Base-by-base conservation (phyloP, 2,797 vertebrate species). In the Ceyx erithaca region DNA sequence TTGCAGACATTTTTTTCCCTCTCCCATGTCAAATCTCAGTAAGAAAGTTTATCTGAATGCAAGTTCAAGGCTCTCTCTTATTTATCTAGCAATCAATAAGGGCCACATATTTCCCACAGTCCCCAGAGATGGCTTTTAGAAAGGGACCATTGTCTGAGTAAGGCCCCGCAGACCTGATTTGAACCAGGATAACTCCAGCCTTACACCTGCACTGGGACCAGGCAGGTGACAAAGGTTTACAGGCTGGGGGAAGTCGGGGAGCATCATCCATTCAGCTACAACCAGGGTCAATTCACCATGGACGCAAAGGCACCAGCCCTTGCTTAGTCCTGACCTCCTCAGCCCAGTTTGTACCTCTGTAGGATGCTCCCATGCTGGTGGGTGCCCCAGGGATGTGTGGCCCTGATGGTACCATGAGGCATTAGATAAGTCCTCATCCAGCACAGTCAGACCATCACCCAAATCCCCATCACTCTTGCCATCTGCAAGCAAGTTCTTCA, bases 1-100 rank as follows among this genome's bases (percentile, higher is more conserved):
- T 92, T 93, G 83, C 90, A 82, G 87, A 63, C 80, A 85, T 95
- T 96, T 96, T 91, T 94, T 70, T 9, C 80, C 26, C 87, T 76
- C 51, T 94, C 85, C 78, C 71, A 78, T 90, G 91, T 95, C 95
- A 93, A 77, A 82, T 31, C 80, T 78, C 3, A 10, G 51, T 48
- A 61, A 64, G 70, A 87, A 85, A 64, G 95, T 94, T 96, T 97
- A 97, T 96, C 96, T 95, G 91, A 92, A 95, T 79, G 87, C 96
- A 98, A 98, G 97, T 97, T 98, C 98, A 98, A 98, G 97, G 98
- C 87, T 96, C 94, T 88, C 73, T 69, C 90, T 49, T 95, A 92
- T 95, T 98, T 98, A 98, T 97, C 97, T 97, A 94, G 76, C 84
- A 62, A 98, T 98, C 98, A 81, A 98, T 98, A 98, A 94, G 95